Evolutionary conservation across 2,113 vertebrate genomes (phyloP), one percentile per base, ranked within the genome.

Genomic region (Atractosteus spatula): DNA sequence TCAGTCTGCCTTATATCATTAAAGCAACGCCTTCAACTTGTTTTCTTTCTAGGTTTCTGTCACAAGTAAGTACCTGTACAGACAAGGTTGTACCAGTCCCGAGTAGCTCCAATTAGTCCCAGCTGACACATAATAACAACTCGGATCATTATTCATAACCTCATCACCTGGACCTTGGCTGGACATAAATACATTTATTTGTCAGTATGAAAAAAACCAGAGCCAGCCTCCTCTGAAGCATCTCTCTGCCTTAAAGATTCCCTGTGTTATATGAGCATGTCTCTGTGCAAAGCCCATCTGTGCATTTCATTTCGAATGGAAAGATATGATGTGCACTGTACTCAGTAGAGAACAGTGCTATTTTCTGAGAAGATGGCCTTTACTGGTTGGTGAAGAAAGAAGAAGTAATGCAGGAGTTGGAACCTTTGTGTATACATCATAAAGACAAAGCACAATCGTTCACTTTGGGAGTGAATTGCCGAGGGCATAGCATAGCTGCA

Each of bases 41-140:
- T 69, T 69, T 51, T 61, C 64, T 66, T 72, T 57, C n/a, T 62
- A 45, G 8, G 41, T 13, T 51, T 44, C 29, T 62, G 55, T 70
- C 62, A 5, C 68, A 8, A 55, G 7, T 71, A 77, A 3, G n/a
- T 80, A 3, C 3, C 3, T 83, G 3, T 79, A 17, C 44, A 2
- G 68, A 66, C 41, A 75, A 66, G 13, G 55, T 43, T 12, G 16
- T 41, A 76, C 29, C 74, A 45, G 56, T 13, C 3, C 3, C 13
- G 59, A 45, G 61, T 65, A 56, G 29, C 67, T 59, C 62, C 41
- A 5, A 69, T 64, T 57, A 47, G 64, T 74, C 47, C 68, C 44
- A 13, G 14, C 16, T 70, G 62, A 59, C 11, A 72, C 17, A 2
- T 47, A 13, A 3, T 57, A 66, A 55, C 57, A 71, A 4, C 12